A percentile compares a stretch with the other conserved stretches of the same genome.
Evolutionary conservation across 1,140 invertebrate species (phyloP).

Genomic region (Cydia splendana): DNA sequence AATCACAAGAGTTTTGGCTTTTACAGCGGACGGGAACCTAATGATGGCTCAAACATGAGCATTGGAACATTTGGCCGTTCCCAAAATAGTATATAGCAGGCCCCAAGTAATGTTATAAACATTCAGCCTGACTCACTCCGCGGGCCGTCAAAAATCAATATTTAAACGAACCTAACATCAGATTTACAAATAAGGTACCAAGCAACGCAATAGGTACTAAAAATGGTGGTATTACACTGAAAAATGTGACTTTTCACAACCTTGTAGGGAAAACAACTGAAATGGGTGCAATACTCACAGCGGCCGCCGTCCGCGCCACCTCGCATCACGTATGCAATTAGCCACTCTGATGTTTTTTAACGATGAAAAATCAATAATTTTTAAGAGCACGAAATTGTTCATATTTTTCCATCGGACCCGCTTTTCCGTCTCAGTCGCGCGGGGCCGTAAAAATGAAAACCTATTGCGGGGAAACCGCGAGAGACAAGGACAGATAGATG

Average conservation of each 20-base stretch:
- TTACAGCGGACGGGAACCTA: slow-evolving; percentile 39
- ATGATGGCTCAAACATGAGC: slow-evolving; percentile 56
- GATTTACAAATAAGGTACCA: slow-evolving; percentile 45
- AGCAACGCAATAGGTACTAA: slow-evolving; percentile 42
- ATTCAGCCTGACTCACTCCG: slow-evolving; percentile 58
- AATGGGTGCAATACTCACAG: slow-evolving; percentile 61
- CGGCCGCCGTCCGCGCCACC: slow-evolving; percentile 44
- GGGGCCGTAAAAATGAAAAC: slow-evolving; percentile 71
- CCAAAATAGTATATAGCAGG: slow-evolving; percentile 60
- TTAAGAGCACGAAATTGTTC: slow-evolving; percentile 73
- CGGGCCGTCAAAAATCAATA: slow-evolving; percentile 66
- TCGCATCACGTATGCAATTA: slow-evolving; percentile 68
- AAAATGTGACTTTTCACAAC: slow-evolving; percentile 70
- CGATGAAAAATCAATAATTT: slow-evolving; percentile 77
- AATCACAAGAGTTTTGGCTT: slow-evolving; percentile 27
- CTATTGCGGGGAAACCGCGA: slow-evolving; percentile 66
- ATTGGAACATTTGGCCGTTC: slow-evolving; percentile 66
- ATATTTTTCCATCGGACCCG: slow-evolving; percentile 73
- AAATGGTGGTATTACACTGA: slow-evolving; percentile 66
- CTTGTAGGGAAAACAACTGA: slow-evolving; percentile 58
- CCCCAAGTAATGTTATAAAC: slow-evolving; percentile 69
- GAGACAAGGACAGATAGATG: slow-evolving; percentile 66
- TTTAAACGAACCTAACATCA: slow-evolving; percentile 63
- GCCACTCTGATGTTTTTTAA: slow-evolving; percentile 58
- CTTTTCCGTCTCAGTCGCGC: slow-evolving; percentile 64